A percentile compares a stretch with the other conserved stretches of the same genome.
Conservation (phyloP, 2,113 vertebrate genomes). For the Plecturocebus donacophilus region DNA sequence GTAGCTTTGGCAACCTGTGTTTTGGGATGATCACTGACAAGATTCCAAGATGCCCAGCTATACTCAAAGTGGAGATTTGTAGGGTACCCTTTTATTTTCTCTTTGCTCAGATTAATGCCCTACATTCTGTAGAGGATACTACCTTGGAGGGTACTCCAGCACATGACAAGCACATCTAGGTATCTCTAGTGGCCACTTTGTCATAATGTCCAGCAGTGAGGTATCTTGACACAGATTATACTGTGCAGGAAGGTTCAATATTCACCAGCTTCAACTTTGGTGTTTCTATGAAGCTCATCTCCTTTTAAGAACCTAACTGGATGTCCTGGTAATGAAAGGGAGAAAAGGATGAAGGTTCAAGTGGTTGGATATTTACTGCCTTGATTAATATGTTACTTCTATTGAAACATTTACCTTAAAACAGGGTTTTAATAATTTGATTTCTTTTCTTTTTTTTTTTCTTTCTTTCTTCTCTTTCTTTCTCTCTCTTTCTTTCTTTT, state of each 20-base stretch:
- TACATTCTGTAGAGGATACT: not conserved
- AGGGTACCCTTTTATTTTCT: not conserved
- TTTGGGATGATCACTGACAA: not conserved
- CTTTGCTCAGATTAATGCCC: not conserved
- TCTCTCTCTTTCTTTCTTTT: too few species aligned
- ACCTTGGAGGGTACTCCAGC: not conserved
- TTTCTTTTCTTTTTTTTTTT: not conserved
- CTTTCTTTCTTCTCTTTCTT: too few species aligned
- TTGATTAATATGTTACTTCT: not conserved
- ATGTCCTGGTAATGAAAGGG: not conserved
- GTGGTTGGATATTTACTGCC: not conserved
- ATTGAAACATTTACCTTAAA: not conserved
- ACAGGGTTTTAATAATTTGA: not conserved
- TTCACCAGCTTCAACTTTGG: not conserved
- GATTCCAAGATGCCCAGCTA: not conserved
- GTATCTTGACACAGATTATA: not conserved
- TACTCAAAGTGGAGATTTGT: not conserved
- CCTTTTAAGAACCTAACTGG: not conserved
- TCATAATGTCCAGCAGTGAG: not conserved
- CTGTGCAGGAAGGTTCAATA: not conserved
- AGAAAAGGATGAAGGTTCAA: not conserved
- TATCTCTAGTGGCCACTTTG: not conserved
- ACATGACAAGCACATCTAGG: not conserved
- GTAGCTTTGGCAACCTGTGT: not conserved
- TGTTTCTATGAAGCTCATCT: not conserved